A percentile compares a stretch with the other conserved stretches of the same genome.
These are phyloP conservation scores for Parauchenoglanis ngamensis DNA, from an alignment of 2,797 vertebrate genomes.

Conservation along the genomic window DNA sequence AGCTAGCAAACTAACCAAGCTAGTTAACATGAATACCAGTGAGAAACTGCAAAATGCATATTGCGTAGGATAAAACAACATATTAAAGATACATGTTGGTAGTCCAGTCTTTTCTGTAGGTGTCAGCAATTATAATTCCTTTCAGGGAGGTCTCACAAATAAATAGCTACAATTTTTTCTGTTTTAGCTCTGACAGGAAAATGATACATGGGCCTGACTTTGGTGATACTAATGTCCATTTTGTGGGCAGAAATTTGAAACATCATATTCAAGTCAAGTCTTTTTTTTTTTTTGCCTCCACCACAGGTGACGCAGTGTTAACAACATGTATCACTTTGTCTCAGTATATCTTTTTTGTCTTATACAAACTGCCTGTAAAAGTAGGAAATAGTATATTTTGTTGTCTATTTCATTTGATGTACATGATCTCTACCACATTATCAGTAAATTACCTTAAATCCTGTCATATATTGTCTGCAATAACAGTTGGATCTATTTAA, in stretches of 20 bases:
- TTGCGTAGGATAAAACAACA: background rate
- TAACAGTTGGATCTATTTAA: background rate
- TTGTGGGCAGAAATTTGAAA: background rate
- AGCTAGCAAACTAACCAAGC: background rate
- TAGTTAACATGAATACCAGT: background rate
- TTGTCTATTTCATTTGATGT: background rate
- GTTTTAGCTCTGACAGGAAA: background rate
- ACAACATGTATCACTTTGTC: background rate
- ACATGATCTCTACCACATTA: background rate
- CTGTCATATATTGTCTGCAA: background rate
- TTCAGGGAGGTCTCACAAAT: background rate
- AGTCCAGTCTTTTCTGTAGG: background rate
- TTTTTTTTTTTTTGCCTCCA: background rate
- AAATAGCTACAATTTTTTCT: background rate
- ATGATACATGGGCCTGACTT: background rate
- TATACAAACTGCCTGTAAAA: background rate
- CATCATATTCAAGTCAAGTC: background rate
- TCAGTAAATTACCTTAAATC: background rate
- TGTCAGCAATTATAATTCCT: background rate
- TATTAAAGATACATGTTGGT: background rate
- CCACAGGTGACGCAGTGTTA: background rate
- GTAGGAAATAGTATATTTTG: background rate
- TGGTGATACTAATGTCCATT: background rate
- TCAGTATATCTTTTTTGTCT: background rate
- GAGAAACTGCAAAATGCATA: background rate